A percentile compares a stretch with the other conserved stretches of the same genome.
Conservation (phyloP, 2,113 vertebrate species). For the Lamprotornis superbus region DNA sequence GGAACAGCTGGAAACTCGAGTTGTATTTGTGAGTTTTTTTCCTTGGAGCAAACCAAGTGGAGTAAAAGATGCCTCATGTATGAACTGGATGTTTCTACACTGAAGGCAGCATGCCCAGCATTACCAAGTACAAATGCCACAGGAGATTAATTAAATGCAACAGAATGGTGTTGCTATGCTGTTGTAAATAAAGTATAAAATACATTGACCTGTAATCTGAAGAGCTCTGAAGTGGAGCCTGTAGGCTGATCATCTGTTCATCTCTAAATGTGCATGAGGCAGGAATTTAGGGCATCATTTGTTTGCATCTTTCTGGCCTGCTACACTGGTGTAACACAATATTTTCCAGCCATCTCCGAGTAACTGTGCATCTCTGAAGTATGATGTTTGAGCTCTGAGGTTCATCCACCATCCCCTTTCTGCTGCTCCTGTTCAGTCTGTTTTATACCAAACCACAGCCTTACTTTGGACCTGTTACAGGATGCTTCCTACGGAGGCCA, state of each 20-base stretch:
- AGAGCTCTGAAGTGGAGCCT: not conserved
- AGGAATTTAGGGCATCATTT: not conserved
- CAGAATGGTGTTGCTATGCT: not conserved
- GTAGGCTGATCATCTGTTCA: not conserved
- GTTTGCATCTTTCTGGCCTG: not conserved
- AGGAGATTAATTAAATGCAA: not conserved
- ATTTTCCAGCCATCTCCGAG: not conserved
- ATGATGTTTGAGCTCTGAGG: not conserved
- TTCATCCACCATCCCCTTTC: not conserved
- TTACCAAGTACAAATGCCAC: not conserved
- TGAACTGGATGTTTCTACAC: not conserved
- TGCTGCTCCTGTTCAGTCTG: not conserved
- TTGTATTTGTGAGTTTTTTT: not conserved
- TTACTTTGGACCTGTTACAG: not conserved
- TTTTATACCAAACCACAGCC: not conserved
- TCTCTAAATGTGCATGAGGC: not conserved
- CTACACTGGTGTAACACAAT: not conserved
- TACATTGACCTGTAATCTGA: not conserved
- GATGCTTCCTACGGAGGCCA: not conserved
- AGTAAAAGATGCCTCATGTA: not conserved
- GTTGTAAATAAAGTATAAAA: not conserved
- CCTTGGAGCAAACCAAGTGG: not conserved
- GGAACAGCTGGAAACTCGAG: not conserved
- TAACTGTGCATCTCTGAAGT: not conserved
- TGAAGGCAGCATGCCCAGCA: not conserved